Percentiles rank a stretch among this genome's conserved stretches.
Conservation (phyloP, 1,140 invertebrate genomes). For the Lordiphosa stackelbergi region DNA sequence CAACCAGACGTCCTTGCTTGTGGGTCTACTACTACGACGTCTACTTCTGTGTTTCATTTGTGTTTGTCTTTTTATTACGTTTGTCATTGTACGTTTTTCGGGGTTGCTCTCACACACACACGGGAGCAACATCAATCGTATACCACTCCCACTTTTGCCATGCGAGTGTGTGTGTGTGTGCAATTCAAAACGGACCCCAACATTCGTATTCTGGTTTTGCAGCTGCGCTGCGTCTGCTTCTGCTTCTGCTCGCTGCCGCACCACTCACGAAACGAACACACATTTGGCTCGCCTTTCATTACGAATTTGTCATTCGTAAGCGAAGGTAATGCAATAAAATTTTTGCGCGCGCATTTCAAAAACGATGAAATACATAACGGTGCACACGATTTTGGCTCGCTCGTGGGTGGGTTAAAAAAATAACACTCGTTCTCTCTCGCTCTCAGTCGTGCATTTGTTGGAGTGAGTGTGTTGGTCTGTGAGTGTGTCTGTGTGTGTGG, state of each 20-base stretch:
- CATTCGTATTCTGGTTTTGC: conserved; percentile 68
- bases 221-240: conserved; percentile 31
- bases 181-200: conserved; percentile 61
- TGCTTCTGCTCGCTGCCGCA: conserved; percentile 32
- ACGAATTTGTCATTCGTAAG: conserved; percentile 77
- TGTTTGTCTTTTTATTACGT: conserved; percentile 70
- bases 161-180: conserved; percentile 48
- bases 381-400: conserved; percentile 12
- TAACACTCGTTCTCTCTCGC: conserved; percentile 41
- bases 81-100: conserved; percentile 71
- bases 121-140: conserved; percentile 51
- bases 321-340: conserved; percentile 77
- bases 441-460: conserved; percentile 23
- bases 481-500: conserved; percentile 36
- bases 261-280: conserved; percentile 53
- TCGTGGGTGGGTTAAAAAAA: conserved; percentile 65
- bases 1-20: conserved; percentile 45
- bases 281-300: conserved; percentile 76
- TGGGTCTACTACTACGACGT: conserved; percentile 3
- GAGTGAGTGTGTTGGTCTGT: conserved; percentile 1
- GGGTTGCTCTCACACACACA: conserved; percentile 59
- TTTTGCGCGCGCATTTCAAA: conserved; percentile 72
- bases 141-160: conserved; percentile 66
- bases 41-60: conserved; percentile 52
- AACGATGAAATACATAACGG: conserved; percentile 40